A percentile compares a stretch with the other conserved stretches of the same genome.
These are phyloP conservation scores for Catostylus mosaicus DNA, from an alignment of 30 jellyfish, hydroid and myxozoan genomes.

Conservation along the genomic window DNA sequence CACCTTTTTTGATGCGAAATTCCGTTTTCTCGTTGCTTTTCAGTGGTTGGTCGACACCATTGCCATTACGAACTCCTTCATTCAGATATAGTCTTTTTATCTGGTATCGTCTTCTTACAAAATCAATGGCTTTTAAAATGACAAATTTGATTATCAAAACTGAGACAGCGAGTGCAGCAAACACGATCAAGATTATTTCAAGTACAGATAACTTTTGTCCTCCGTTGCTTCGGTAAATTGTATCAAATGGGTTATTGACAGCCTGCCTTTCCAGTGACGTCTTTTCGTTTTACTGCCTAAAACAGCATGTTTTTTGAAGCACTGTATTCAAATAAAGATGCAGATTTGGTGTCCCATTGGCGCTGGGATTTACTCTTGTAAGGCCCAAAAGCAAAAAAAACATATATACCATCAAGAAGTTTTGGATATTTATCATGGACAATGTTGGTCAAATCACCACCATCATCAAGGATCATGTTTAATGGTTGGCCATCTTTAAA, in stretches of 20 bases:
- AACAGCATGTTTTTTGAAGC: too few relatives aligned
- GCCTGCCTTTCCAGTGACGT: not conserved
- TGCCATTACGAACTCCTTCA: conserved; percentile 13
- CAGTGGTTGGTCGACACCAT: conserved; percentile 37
- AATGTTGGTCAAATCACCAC: conserved; percentile 94
- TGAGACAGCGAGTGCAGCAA: conserved; percentile 78
- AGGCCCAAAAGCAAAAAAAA: too few relatives aligned
- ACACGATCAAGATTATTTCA: conserved; percentile 71
- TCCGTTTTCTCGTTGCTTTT: conserved; percentile 44
- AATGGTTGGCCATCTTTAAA: conserved; percentile 93
- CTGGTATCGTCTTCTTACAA: conserved; percentile 63
- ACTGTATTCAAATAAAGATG: too few relatives aligned
- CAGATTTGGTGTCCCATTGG: too few relatives aligned
- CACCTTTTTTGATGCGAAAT: conserved; percentile 55
- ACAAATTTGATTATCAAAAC: conserved; percentile 72
- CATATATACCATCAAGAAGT: conserved; percentile 71
- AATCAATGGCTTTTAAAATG: conserved; percentile 44
- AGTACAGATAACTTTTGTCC: conserved; percentile 48
- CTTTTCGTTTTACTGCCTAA: not conserved
- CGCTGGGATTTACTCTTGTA: too few relatives aligned
- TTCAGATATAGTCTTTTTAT: conserved; percentile 55
- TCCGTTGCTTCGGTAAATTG: not conserved
- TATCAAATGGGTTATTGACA: conserved; percentile 4
- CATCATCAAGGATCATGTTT: conserved; percentile 98
- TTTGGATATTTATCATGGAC: conserved; percentile 93